These are phyloP conservation scores for Aeoliscus strigatus DNA, from an alignment of 2,797 vertebrate genomes.

Conservation along the genomic window DNA sequence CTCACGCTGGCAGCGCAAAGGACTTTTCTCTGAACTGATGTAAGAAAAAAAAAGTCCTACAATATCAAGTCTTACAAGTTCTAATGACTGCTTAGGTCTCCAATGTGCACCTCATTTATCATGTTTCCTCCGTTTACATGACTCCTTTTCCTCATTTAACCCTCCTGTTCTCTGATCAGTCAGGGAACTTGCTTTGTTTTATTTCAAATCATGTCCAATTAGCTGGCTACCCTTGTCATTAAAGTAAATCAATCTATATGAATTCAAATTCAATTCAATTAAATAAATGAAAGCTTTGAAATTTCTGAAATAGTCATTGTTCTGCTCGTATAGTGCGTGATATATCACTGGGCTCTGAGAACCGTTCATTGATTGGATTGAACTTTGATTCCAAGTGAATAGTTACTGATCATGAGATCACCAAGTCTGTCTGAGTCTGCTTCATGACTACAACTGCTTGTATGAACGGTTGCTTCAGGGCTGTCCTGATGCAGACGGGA, in stretches of 20 bases:
- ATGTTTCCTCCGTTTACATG: conserved; percentile 14
- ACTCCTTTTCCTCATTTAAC: conserved; percentile 6
- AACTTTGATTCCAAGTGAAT: conserved; percentile 19
- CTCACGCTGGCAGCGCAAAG: conserved; percentile 44
- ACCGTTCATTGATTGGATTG: not conserved
- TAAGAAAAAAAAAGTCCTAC: conserved; percentile 21
- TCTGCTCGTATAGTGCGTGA: no score
- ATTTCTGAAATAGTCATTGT: no score
- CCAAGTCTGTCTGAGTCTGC: conserved; percentile 47
- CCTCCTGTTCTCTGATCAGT: no score
- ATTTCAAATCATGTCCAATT: no score
- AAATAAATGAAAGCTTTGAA: no score
- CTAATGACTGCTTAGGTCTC: conserved; percentile 16
- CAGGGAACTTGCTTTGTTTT: no score
- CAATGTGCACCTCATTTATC: conserved; percentile 19
- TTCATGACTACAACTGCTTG: conserved; percentile 43
- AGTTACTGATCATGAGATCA: conserved; percentile 62
- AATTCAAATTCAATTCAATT: no score
- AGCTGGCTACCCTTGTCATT: no score
- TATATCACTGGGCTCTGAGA: no score
- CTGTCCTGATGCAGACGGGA: conserved; percentile 42
- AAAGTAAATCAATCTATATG: no score
- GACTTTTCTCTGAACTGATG: conserved; percentile 47
- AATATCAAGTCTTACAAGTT: conserved; percentile 29
- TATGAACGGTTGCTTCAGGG: conserved; percentile 52